Evolutionary conservation across 1,140 invertebrate genomes (phyloP), one percentile per base, ranked within the genome.

Genomic region (Nasonia giraulti): DNA sequence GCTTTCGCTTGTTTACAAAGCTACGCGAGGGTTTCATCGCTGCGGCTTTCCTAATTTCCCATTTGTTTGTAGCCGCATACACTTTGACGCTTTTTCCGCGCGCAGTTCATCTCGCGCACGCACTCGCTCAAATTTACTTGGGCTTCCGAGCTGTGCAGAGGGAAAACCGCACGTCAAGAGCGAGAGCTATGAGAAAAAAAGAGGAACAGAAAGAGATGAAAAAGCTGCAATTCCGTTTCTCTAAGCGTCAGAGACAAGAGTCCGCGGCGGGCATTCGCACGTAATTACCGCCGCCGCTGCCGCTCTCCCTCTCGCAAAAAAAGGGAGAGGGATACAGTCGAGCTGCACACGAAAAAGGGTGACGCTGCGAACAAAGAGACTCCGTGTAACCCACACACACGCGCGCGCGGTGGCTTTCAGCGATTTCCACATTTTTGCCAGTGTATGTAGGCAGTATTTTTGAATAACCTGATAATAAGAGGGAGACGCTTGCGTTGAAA

Each of bases 241-340:
- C 76, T 84, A 71, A 84, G 31, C 82, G 76, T 79, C 82, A 84
- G 82, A 79, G 75, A 79, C 82, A 84, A 84, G 82, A 78, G 82
- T 31, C 76, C 37, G 76, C 40, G 68, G 75, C 66, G 66, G 73
- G 55, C 31, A 66, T 80, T 87, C 78, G 85, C 80, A 69, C 33
- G 82, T 86, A 87, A 88, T 88, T 87, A 85, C 82, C 82, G 31
- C 66, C 17, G n/a, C 20, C n/a, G 8, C 5, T n/a, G 17, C 1
- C 11, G 12, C n/a, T 69, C n/a, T 69, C 66, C 17, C n/a, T 69
- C 50, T 55, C 68, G 0, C 23, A 3, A 17, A 55, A 55, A 55
- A 55, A 55, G 17, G 17, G 50, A 55, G 17, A 55, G 50, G 50
- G 50, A 17, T 55, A 5, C 4, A 55, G 50, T 17, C 40, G 17